Percentiles rank a stretch among this genome's conserved stretches.
Evolutionary conservation across 2,113 vertebrate genomes (phyloP).

Genomic region (Pungitius pungitius): DNA sequence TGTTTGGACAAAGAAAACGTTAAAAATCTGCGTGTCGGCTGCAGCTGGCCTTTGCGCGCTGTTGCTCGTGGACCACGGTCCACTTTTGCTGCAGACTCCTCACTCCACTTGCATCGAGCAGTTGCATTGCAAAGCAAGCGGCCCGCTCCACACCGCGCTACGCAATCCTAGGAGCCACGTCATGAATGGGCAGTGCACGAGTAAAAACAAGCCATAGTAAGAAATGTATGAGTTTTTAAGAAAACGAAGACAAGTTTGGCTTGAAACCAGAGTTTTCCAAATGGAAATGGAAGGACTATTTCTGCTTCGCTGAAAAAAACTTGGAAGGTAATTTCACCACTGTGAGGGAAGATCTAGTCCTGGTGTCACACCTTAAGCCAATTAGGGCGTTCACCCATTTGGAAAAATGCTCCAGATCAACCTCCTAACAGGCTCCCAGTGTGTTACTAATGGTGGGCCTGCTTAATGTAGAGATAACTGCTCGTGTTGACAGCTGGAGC

Average conservation of each 20-base stretch:
- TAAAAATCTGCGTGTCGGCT: neutral
- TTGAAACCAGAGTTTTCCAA: slow-evolving; percentile 16
- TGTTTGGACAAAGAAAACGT: no score
- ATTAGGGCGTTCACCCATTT: slow-evolving; percentile 31
- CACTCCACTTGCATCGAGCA: neutral
- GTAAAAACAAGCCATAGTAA: neutral
- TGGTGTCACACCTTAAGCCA: slow-evolving; percentile 45
- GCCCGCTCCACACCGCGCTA: neutral
- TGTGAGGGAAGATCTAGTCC: slow-evolving; percentile 3
- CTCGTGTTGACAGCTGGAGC: slow-evolving; percentile 33
- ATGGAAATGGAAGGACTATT: neutral
- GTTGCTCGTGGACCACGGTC: no score
- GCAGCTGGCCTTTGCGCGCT: no score
- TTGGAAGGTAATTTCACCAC: slow-evolving; percentile 22
- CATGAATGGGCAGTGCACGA: neutral
- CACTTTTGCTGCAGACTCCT: neutral
- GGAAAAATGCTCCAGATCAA: slow-evolving; percentile 52
- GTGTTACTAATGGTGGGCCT: slow-evolving; percentile 38
- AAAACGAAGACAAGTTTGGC: slow-evolving; percentile 3
- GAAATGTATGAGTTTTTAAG: neutral
- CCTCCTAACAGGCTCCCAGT: slow-evolving; percentile 34
- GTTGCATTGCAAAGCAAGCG: neutral
- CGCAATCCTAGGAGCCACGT: neutral
- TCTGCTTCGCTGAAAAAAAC: slow-evolving; percentile 18
- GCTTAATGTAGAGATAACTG: slow-evolving; percentile 60